Conservation (phyloP, 2,797 vertebrate genomes). For the Chelidonichthys spinosus region DNA sequence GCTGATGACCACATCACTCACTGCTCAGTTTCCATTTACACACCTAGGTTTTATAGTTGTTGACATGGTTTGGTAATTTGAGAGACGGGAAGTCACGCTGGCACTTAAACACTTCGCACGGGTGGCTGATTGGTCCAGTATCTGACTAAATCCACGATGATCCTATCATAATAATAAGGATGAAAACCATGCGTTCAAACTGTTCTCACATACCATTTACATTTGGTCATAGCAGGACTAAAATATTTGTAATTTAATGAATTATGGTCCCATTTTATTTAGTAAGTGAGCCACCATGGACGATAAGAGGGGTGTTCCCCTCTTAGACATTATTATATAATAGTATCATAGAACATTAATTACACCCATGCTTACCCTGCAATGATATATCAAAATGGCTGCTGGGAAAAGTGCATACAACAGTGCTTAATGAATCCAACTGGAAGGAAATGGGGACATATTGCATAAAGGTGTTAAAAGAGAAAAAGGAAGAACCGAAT, state of each 20-base stretch:
- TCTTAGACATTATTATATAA: too few relatives aligned
- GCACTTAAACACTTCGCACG: background rate
- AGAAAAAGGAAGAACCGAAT: slow-evolving; percentile 12
- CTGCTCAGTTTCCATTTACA: slow-evolving; percentile 17
- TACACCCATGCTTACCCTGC: too few relatives aligned
- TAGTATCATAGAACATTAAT: too few relatives aligned
- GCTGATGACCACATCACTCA: too few relatives aligned
- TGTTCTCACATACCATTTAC: too few relatives aligned
- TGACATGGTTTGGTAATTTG: slow-evolving; percentile 10
- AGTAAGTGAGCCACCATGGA: too few relatives aligned
- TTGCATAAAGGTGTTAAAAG: slow-evolving; percentile 2
- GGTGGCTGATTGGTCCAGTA: background rate
- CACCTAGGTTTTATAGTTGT: slow-evolving; percentile 2
- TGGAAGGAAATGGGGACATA: background rate
- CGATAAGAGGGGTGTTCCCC: too few relatives aligned
- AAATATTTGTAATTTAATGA: too few relatives aligned
- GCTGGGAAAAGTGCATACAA: background rate
- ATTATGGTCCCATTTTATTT: too few relatives aligned
- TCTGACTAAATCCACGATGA: slow-evolving; percentile 5
- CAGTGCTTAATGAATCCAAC: background rate
- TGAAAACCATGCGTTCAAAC: background rate
- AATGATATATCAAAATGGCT: too few relatives aligned
- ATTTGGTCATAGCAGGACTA: too few relatives aligned
- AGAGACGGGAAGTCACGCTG: background rate
- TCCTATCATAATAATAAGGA: background rate